A percentile compares a stretch with the other conserved stretches of the same genome.
Conservation (phyloP, 2,888 invertebrate species). For the Nemotelus nigrinus region DNA sequence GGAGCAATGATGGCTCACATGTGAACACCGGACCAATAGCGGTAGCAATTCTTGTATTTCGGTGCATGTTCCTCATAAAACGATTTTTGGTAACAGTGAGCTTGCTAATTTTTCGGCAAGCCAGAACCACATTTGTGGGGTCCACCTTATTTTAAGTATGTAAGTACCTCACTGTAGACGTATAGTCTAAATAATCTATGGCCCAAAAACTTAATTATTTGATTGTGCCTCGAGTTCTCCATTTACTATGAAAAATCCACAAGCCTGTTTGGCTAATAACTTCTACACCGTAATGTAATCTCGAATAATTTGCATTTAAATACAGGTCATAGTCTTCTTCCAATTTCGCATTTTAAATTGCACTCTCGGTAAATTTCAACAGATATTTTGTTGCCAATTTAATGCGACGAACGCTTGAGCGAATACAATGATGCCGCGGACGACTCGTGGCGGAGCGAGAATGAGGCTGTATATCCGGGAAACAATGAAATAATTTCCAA, state of each 20-base stretch:
- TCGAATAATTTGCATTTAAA: slow-evolving; percentile 3
- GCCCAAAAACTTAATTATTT: too few relatives aligned
- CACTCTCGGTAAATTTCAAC: slow-evolving; percentile 9
- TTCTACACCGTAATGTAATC: background rate
- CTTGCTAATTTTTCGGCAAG: too few relatives aligned
- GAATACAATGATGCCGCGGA: slow-evolving; percentile 3
- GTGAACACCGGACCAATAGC: background rate
- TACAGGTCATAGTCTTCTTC: background rate
- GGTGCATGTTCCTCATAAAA: too few relatives aligned
- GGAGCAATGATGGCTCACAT: slow-evolving; percentile 2
- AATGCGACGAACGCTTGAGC: slow-evolving; percentile 14
- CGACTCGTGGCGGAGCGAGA: too few relatives aligned
- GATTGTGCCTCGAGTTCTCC: too few relatives aligned
- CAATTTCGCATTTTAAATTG: slow-evolving; percentile 33
- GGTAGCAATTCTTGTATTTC: background rate
- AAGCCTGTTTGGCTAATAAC: background rate
- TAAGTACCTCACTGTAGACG: too few relatives aligned
- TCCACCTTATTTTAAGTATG: too few relatives aligned
- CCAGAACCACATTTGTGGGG: too few relatives aligned
- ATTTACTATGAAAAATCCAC: too few relatives aligned
- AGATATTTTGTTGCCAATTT: slow-evolving; percentile 39
- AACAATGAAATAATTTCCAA: slow-evolving; percentile 37
- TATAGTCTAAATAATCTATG: too few relatives aligned
- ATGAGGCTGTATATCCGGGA: slow-evolving; percentile 16
- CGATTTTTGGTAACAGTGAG: too few relatives aligned